Evolutionary conservation across 2,797 vertebrate species (phyloP), one percentile per base, ranked within the genome.

Genomic region (Scyliorhinus canicula): DNA sequence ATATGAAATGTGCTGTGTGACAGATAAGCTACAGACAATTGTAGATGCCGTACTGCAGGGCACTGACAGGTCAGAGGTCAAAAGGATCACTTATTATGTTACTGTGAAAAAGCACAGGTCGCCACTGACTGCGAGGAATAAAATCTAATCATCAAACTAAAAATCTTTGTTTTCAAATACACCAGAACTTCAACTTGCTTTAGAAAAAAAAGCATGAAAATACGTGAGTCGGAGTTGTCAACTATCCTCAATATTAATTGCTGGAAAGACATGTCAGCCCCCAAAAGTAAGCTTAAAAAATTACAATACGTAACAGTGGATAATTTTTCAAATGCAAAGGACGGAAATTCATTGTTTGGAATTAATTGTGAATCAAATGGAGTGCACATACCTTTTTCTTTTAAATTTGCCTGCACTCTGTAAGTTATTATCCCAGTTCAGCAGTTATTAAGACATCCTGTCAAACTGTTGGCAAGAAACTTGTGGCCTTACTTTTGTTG

Each of bases 1-100:
- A 96, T 97, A 96, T 96, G 96, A 96, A 97, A 97, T 96, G 96
- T 96, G 97, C 97, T 96, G 96, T 96, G 96, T 97, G 97, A 97
- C 96, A 98, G 97, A 97, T 97, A 97, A 97, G 96, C 95, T 95
- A 95, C 96, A 97, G 97, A 97, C 98, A 96, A 96, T 98, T 97
- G 96, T 95, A 96, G 96, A 96, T 96, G 96, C 96, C 96, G 96
- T 96, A 96, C 96, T 96, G 96, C 96, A 95, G 96, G 96, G 97
- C 96, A 96, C 96, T 96, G 95, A 96, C 4, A 19, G 93, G 44
- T n/a, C 93, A 94, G 2, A 52, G 93, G 67, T 94, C 65, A 94
- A 50, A 74, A n/a, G 63, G 47, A 93, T 69, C 40, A 60, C 57
- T 91, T 63, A 90, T 93, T 50, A 93, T 14, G 21, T 69, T 47